Percentiles rank a stretch among this genome's conserved stretches.
These are phyloP conservation scores for Cheilosia vulpina DNA, from an alignment of 2,888 invertebrate genomes.

Conservation along the genomic window DNA sequence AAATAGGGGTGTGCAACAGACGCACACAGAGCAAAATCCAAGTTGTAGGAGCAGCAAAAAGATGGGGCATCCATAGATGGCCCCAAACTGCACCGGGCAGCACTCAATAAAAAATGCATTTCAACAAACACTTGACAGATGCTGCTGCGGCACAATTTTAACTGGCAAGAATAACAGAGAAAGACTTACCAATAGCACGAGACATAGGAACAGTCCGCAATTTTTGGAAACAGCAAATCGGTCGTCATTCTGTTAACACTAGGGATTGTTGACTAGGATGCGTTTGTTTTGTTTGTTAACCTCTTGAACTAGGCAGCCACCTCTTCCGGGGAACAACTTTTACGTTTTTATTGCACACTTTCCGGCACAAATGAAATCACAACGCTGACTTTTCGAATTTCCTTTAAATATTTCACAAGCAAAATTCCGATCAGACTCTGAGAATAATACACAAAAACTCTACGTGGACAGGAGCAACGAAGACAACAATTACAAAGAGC, in stretches of 20 bases:
- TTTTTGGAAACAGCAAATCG: slow-evolving; percentile 88
- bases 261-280: slow-evolving; percentile 65
- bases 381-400: slow-evolving; percentile 15
- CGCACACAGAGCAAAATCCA: slow-evolving; percentile 12
- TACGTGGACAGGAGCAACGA: slow-evolving; percentile 14
- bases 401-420: slow-evolving; percentile 4
- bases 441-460: slow-evolving; percentile 16
- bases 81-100: background rate
- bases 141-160: slow-evolving; percentile 31
- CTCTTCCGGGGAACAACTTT: background rate
- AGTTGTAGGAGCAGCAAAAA: slow-evolving; percentile 1
- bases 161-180: slow-evolving; percentile 27
- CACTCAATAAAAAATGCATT: slow-evolving; percentile 41
- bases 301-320: slow-evolving; percentile 38
- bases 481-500: slow-evolving; percentile 18
- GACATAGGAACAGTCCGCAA: slow-evolving; percentile 92
- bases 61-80: background rate
- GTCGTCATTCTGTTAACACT: slow-evolving; percentile 80
- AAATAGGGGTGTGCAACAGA: slow-evolving; percentile 64
- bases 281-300: slow-evolving; percentile 62
- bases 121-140: slow-evolving; percentile 42
- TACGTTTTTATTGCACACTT: slow-evolving; percentile 23
- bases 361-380: slow-evolving; percentile 12
- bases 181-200: slow-evolving; percentile 92
- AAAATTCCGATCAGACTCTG: background rate